A percentile compares a stretch with the other conserved stretches of the same genome.
These are phyloP conservation scores for Tragopan temminckii DNA, from an alignment of 2,797 vertebrate species.

Conservation along the genomic window DNA sequence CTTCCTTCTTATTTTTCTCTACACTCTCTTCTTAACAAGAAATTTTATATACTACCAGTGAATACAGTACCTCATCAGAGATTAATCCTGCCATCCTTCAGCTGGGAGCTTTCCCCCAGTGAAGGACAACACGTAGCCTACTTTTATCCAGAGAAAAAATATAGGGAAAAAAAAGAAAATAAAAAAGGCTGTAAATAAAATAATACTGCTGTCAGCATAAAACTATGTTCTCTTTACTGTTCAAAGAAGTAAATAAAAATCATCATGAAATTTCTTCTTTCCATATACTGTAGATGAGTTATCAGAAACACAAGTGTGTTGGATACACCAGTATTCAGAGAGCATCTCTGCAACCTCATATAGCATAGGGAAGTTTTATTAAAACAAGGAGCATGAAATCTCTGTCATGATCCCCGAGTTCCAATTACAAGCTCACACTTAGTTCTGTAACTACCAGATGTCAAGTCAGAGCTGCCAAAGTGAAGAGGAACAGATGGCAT, in stretches of 20 bases:
- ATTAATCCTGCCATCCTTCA: not conserved
- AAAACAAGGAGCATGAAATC: constrained; percentile 16
- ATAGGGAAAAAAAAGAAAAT: not conserved
- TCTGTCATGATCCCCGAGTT: constrained; percentile 21
- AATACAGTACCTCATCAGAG: not conserved
- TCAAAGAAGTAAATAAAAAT: not conserved
- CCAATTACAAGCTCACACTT: constrained; percentile 42
- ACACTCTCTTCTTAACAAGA: not conserved
- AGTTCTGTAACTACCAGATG: constrained; percentile 43
- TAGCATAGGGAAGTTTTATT: not conserved
- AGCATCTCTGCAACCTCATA: not conserved
- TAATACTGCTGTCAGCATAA: not conserved
- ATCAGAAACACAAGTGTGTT: not conserved
- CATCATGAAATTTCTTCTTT: not conserved
- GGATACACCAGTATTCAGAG: not conserved
- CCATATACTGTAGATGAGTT: not conserved
- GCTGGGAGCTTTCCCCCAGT: not conserved
- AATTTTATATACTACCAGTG: not conserved
- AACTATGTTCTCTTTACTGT: not conserved
- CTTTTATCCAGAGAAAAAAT: not conserved
- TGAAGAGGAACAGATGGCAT: constrained; percentile 42
- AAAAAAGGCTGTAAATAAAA: not conserved
- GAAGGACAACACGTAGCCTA: not conserved
- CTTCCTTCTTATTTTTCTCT: not conserved
- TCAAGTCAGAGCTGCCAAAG: constrained; percentile 54